A percentile compares a stretch with the other conserved stretches of the same genome.
Evolutionary conservation across 2,113 vertebrate genomes (phyloP).

Genomic region (Calyptommatus sinebrachiatus): DNA sequence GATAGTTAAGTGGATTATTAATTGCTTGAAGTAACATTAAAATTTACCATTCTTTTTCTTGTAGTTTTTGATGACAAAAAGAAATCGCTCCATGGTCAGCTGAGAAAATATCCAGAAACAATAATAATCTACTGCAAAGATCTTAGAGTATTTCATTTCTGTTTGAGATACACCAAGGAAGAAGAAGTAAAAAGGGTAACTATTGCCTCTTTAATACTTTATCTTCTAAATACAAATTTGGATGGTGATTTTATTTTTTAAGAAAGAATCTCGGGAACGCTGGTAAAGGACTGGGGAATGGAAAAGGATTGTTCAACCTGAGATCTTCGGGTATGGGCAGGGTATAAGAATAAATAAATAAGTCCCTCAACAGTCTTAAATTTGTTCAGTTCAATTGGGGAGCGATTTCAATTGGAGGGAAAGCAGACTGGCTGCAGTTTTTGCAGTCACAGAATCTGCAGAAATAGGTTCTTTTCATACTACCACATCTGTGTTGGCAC

Average conservation of each 20-base stretch:
- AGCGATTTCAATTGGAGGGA: not conserved
- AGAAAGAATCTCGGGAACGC: not conserved
- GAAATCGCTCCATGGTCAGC: slow-evolving; percentile 75
- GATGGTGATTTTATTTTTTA: not conserved
- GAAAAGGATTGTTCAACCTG: not conserved
- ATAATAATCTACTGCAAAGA: slow-evolving; percentile 87
- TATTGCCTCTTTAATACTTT: slow-evolving; percentile 25
- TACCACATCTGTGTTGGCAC: not conserved
- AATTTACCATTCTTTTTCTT: slow-evolving; percentile 28
- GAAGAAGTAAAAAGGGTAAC: slow-evolving; percentile 87
- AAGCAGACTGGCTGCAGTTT: not conserved
- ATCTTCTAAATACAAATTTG: not conserved
- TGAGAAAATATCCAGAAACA: slow-evolving; percentile 82
- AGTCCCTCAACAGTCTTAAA: not conserved
- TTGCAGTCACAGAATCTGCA: not conserved
- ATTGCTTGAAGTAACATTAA: not conserved
- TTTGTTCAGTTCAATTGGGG: not conserved
- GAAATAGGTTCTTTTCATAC: not conserved
- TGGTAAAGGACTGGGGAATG: not conserved
- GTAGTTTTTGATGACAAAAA: slow-evolving; percentile 88
- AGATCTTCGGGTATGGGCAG: too few relatives aligned
- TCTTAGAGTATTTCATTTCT: slow-evolving; percentile 85
- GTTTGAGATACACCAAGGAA: slow-evolving; percentile 83
- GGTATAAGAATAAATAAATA: too few relatives aligned
- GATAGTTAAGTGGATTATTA: not conserved